phyloP scores from a whole-genome alignment of 2,113 vertebrate species.

The Onychostoma macrolepis region DNA sequence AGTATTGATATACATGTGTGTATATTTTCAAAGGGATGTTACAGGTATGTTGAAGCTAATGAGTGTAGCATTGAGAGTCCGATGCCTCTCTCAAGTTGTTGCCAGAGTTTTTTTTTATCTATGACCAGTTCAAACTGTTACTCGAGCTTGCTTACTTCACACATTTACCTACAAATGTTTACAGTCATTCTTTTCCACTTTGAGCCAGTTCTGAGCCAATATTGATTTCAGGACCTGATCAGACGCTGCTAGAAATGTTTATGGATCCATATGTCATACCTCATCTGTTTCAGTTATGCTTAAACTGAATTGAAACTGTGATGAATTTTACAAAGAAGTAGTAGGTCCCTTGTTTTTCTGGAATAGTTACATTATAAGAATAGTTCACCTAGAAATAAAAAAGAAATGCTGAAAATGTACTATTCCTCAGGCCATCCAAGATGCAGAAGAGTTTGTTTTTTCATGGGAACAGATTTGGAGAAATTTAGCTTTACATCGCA shows the following conservation, averaged over 20 bases:
- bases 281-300: neutral
- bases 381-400: neutral
- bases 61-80: neutral
- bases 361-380: neutral
- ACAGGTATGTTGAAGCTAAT: neutral
- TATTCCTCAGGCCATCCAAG: neutral
- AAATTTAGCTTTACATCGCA: neutral
- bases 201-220: neutral
- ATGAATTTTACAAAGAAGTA: neutral
- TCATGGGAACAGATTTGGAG: neutral
- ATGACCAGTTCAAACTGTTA: slow-evolving; percentile 10
- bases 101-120: slow-evolving; percentile 1
- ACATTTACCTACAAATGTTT: neutral
- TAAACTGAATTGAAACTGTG: slow-evolving; percentile 29
- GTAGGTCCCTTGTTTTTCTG: neutral
- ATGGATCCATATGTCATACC: slow-evolving; percentile 11
- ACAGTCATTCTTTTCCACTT: neutral
- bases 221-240: neutral
- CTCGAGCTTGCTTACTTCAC: neutral
- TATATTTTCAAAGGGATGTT: slow-evolving; percentile 14
- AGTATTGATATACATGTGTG: slow-evolving; percentile 12
- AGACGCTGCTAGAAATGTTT: neutral
- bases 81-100: neutral
- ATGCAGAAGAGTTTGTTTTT: neutral
- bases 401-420: neutral